Evolutionary conservation across 1,140 invertebrate species (phyloP), one percentile per base, ranked within the genome.

Genomic region (Cotesia vestalis): DNA sequence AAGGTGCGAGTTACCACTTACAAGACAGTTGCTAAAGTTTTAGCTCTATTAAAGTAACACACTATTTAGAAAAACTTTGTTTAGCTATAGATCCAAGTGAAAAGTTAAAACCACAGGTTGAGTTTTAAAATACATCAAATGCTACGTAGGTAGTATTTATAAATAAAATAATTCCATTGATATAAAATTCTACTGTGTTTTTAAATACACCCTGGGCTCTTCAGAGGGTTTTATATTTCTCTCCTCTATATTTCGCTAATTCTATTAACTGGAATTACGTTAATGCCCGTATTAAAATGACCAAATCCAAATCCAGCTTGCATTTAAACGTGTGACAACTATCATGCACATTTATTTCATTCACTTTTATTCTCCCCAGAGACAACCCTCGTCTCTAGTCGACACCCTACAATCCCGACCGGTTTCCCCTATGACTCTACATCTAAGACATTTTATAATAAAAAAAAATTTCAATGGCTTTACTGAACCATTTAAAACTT

Each of bases 31-130:
- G 63, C 52, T 46, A 71, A 71, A 71, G 60, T 67, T 67, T 67
- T 60, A 46, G 57, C 64, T 72, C 66, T 72, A 72, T 72, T 72
- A 72, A 67, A 72, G 40, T 60, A n/a, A 36, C 17, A 27, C 17
- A 20, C 55, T 72, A 72, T 72, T 67, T 46, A 57, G n/a, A 9
- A 46, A 61, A 61, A 70, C 34, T 53, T 38, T n/a, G 40, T 51
- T 46, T 64, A 17, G 5, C 35, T 40, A 14, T 35, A 17, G 27
- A 51, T 51, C 51, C 12, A 64, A 64, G 62, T 64, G 40, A 64
- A 20, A 64, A 64, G 62, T 64, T 64, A 46, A 51, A 17, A 38
- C 40, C 62, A 64, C 62, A 64, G 51, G 40, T 64, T n/a, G 40
- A n/a, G n/a, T 14, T 8, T 12, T 46, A 6, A 46, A 46, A 40